These are phyloP conservation scores for Cantharis lateralis DNA, from an alignment of 2,888 invertebrate species.

Conservation along the genomic window DNA sequence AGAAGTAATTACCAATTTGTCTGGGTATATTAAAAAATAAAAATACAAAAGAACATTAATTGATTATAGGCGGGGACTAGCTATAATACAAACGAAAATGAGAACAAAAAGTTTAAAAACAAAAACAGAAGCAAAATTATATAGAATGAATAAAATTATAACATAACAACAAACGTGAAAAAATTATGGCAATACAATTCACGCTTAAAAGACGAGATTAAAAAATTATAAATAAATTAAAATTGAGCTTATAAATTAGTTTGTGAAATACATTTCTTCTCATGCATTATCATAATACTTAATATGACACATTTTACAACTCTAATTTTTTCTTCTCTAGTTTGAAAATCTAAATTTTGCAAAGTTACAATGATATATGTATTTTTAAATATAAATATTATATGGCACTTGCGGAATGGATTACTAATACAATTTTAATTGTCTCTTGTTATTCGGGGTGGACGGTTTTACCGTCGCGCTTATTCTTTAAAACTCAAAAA, in stretches of 20 bases:
- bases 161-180: conserved; percentile 16
- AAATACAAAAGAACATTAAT: conserved; percentile 15
- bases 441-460: conserved; percentile 11
- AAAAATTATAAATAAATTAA: conserved; percentile 36
- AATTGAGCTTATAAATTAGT: conserved; percentile 27
- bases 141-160: conserved; percentile 5
- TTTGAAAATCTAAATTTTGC: conserved; percentile 19
- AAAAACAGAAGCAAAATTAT: neutral
- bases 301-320: conserved; percentile 29
- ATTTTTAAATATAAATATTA: conserved; percentile 25
- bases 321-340: conserved; percentile 12
- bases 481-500: neutral
- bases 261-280: conserved; percentile 30
- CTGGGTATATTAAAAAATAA: conserved; percentile 14
- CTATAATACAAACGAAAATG: conserved; percentile 27
- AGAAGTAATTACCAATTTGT: conserved; percentile 26
- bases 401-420: conserved; percentile 45
- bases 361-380: conserved; percentile 25
- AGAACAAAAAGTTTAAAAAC: conserved; percentile 46
- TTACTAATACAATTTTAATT: conserved; percentile 29
- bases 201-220: conserved; percentile 33
- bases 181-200: conserved; percentile 51
- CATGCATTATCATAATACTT: conserved; percentile 28
- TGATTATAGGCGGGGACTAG: conserved; percentile 28
- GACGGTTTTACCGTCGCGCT: neutral